phyloP scores from a whole-genome alignment of 2,113 vertebrate species.

The Chinchilla lanigera region DNA sequence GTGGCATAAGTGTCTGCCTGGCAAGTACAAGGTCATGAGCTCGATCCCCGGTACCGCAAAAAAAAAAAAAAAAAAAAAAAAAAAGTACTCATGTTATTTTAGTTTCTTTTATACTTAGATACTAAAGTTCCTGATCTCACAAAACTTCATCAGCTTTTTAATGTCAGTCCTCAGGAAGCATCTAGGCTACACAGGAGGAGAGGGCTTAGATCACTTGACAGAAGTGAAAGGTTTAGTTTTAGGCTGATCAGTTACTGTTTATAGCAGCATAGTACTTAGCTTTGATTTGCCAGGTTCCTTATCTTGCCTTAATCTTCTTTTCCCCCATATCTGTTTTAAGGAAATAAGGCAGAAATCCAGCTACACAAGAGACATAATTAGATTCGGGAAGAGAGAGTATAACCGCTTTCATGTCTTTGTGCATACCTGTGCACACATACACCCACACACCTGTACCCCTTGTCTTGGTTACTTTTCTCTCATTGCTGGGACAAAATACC shows the following conservation, averaged over 20 bases:
- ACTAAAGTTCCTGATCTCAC: neutral
- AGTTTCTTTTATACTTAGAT: neutral
- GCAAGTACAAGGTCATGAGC: too few relatives aligned
- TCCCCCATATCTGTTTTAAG: neutral
- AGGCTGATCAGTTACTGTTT: neutral
- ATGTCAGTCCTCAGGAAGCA: neutral
- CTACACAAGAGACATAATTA: neutral
- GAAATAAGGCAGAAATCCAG: neutral
- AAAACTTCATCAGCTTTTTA: slow-evolving; percentile 16
- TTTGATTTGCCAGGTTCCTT: neutral
- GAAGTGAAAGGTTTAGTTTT: neutral
- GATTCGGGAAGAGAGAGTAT: neutral
- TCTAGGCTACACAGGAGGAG: neutral
- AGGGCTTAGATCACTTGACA: neutral
- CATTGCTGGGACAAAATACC: too few relatives aligned
- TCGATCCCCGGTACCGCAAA: too few relatives aligned
- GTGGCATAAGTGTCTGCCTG: too few relatives aligned
- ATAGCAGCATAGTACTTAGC: neutral
- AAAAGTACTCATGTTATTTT: neutral
- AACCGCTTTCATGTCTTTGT: neutral
- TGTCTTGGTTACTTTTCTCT: too few relatives aligned
- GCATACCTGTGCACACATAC: neutral
- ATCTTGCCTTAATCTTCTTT: neutral
- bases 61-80: too few relatives aligned
- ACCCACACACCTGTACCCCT: neutral